These are phyloP conservation scores for Xenopus borealis DNA, from an alignment of 2,113 vertebrate genomes.

Conservation along the genomic window DNA sequence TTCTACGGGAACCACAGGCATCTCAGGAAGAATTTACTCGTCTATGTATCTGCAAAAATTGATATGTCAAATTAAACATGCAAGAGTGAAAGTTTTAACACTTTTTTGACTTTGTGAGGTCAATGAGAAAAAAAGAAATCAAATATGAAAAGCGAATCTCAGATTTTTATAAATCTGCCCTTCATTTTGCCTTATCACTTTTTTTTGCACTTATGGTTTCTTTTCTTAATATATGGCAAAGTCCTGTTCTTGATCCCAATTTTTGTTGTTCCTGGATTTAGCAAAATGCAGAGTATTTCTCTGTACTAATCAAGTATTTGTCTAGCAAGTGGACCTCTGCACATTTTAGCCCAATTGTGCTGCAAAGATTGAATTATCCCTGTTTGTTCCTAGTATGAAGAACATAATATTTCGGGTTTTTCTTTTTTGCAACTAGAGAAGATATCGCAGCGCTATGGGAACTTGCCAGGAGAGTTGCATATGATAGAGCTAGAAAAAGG, in stretches of 20 bases:
- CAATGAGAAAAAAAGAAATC: no score
- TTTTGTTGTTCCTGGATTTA: not conserved
- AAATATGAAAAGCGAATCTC: no score
- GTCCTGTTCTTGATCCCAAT: constrained; percentile 14
- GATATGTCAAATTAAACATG: no score
- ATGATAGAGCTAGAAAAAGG: constrained; percentile 95
- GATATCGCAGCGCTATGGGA: constrained; percentile 81
- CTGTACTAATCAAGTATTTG: constrained; percentile 28
- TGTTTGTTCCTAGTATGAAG: constrained; percentile 39
- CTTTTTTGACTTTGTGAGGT: no score
- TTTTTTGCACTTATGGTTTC: constrained; percentile 21
- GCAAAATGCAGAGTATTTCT: not conserved
- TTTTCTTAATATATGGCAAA: constrained; percentile 5
- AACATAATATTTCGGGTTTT: constrained; percentile 37
- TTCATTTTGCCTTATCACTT: constrained; percentile 2
- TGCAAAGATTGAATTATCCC: constrained; percentile 39
- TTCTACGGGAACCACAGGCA: no score
- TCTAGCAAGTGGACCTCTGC: constrained; percentile 29
- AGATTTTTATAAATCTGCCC: not conserved
- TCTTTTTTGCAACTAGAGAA: constrained; percentile 67
- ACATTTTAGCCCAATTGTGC: constrained; percentile 33
- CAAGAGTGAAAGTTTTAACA: no score
- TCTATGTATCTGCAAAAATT: no score
- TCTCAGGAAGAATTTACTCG: no score
- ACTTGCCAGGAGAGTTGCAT: constrained; percentile 79